These are phyloP conservation scores for Anoura caudifer DNA, from an alignment of 2,113 vertebrate species.

Conservation along the genomic window DNA sequence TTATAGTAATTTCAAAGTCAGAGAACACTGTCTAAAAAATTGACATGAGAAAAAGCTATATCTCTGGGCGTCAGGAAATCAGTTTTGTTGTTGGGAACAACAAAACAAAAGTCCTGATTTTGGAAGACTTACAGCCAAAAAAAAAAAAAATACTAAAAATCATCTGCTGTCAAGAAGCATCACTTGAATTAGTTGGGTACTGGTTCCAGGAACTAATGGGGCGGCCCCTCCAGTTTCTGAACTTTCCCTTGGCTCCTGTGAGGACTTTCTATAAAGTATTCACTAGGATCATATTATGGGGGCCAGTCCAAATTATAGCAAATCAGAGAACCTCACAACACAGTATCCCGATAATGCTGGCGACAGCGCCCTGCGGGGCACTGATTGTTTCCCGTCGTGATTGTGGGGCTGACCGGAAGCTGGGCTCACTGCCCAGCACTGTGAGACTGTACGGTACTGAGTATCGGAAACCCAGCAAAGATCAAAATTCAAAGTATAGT, in stretches of 20 bases:
- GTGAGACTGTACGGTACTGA: no score
- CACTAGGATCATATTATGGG: background rate
- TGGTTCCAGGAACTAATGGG: background rate
- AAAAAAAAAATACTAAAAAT: background rate
- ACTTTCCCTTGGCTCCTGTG: background rate
- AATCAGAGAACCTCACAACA: background rate
- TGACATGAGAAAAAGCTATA: background rate
- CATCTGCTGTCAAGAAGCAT: background rate
- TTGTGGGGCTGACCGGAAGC: background rate
- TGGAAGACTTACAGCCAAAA: background rate
- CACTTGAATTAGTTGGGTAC: background rate
- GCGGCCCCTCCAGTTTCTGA: background rate
- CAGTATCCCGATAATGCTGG: background rate
- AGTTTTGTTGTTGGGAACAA: background rate
- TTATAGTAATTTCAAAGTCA: background rate
- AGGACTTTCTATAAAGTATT: background rate
- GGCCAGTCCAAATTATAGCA: background rate
- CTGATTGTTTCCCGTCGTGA: no score
- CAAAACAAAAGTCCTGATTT: background rate
- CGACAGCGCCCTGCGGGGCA: fast-evolving
- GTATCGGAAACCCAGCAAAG: background rate
- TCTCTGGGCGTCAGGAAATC: background rate
- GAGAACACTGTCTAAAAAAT: background rate
- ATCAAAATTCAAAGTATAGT: background rate
- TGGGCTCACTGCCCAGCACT: background rate